These are phyloP conservation scores for Molanna angustata DNA, from an alignment of 2,888 invertebrate genomes.

Conservation along the genomic window DNA sequence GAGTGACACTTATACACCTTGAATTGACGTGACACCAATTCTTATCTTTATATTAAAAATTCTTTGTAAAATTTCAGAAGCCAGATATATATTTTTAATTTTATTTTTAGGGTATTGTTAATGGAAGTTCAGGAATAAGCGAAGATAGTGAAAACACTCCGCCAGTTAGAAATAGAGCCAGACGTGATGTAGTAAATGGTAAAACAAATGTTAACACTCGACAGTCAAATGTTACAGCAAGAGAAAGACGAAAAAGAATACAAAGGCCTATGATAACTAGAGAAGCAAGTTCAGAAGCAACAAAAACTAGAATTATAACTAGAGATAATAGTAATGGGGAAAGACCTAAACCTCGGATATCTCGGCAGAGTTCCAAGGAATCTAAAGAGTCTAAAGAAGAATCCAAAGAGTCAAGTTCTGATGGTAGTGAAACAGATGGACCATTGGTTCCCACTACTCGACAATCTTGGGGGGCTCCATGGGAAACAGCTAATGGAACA, in stretches of 20 bases:
- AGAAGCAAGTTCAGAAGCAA: slow-evolving; percentile 21
- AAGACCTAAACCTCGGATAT: slow-evolving; percentile 22
- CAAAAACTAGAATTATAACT: slow-evolving; percentile 16
- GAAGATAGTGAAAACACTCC: slow-evolving; percentile 32
- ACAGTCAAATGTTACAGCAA: slow-evolving; percentile 11
- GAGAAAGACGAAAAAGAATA: slow-evolving; percentile 27
- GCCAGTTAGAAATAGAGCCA: slow-evolving; percentile 26
- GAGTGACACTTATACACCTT: too few species aligned
- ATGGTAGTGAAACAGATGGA: slow-evolving; percentile 30
- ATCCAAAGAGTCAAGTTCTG: slow-evolving; percentile 27
- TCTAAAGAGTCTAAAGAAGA: slow-evolving; percentile 18
- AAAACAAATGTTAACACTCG: slow-evolving; percentile 17
- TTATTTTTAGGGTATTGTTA: slow-evolving; percentile 24
- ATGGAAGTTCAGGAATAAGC: slow-evolving; percentile 28
- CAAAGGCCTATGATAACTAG: slow-evolving; percentile 19
- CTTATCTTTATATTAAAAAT: too few species aligned
- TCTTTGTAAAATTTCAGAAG: too few species aligned
- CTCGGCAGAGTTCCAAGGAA: slow-evolving; percentile 28
- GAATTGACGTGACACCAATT: too few species aligned
- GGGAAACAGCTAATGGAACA: slow-evolving; percentile 52
- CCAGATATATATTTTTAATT: slow-evolving; percentile 11
- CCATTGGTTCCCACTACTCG: slow-evolving; percentile 44
- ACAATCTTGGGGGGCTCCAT: slow-evolving; percentile 55
- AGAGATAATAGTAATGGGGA: slow-evolving; percentile 13
- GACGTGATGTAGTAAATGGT: slow-evolving; percentile 26